Evolutionary conservation across 2,888 invertebrate genomes (phyloP).

Genomic region (Hofmannophila pseudospretella): DNA sequence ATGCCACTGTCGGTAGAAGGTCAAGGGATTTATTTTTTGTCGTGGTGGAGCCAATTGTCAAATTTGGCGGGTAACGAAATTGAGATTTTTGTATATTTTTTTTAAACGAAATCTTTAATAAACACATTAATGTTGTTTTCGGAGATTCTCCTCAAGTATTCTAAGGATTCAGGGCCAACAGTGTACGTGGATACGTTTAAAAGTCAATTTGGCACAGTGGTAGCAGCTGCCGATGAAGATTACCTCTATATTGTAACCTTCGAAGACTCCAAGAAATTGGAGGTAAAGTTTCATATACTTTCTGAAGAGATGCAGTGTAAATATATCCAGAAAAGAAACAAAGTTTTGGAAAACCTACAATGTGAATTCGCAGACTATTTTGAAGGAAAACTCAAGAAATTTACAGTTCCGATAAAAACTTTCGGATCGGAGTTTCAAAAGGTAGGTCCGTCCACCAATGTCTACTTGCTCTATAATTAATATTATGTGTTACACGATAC

Average conservation of each 20-base stretch:
- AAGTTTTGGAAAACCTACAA: conserved; percentile 35
- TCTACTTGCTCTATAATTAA: too few species aligned
- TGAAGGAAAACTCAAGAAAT: conserved; percentile 46
- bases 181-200: conserved; percentile 33
- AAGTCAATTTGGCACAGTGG: conserved; percentile 46
- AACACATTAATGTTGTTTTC: too few species aligned
- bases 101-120: too few species aligned
- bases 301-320: conserved; percentile 33
- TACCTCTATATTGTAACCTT: conserved; percentile 47
- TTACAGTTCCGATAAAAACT: conserved; percentile 50
- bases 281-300: conserved; percentile 39
- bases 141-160: conserved; percentile 18
- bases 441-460: too few species aligned
- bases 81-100: too few species aligned
- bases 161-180: conserved; percentile 16
- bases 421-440: conserved; percentile 65
- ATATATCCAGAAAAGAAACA: conserved; percentile 39
- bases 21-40: too few species aligned
- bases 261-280: conserved; percentile 50
- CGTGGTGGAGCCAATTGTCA: too few species aligned
- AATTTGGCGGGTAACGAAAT: too few species aligned
- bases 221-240: conserved; percentile 49
- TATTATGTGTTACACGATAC: too few species aligned
- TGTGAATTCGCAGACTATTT: conserved; percentile 45
- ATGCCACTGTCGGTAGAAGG: too few species aligned